Evolutionary conservation across 2,797 vertebrate genomes (phyloP), one percentile per base, ranked within the genome.

Genomic region (Diplodus puntazzo): DNA sequence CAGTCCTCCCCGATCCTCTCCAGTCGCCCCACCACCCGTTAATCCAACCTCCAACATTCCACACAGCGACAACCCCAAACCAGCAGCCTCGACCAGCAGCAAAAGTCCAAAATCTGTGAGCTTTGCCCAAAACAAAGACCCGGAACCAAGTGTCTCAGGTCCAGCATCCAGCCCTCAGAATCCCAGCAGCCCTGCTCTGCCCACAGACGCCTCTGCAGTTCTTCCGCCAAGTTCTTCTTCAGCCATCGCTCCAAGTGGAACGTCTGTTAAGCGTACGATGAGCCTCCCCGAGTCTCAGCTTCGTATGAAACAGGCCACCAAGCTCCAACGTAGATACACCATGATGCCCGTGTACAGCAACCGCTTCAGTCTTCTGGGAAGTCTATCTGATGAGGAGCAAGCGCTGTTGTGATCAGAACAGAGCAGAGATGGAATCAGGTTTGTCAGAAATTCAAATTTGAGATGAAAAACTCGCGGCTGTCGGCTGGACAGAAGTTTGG

Each of bases 201-300:
- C 3, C 16, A 18, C 17, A 8, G 23, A 18, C 12, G 10, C 2
- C 0, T 9, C 0, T 0, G 0, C 17, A 12, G 39, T 11, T 5
- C n/a, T 14, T 27, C 27, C 4, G 0, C 12, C 77, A 23, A 3
- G 0, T 42, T 3, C 43, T 20, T 4, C 39, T 43, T 43, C 61
- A 55, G 11, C 46, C 3, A 0, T 48, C 1, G 4, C 1, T 23
- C 6, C 50, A 21, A 10, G 16, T 5, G 43, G 11, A 45, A 4
- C 3, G 6, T 48, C 0, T 0, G 7, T 34, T 4, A 2, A 0
- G 18, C 69, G 39, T 4, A 18, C 68, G 0, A 46, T 0, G 23
- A 68, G 63, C 34, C 0, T 58, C 12, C 6, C 23, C 34, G 34
- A 55, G 1, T 20, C 0, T 0, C 18, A 11, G 9, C 34, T 34